Percentiles rank a stretch among this genome's conserved stretches.
Conservation (phyloP, 92 coral and sea anemone species). For the Zoanthus sociatus region DNA sequence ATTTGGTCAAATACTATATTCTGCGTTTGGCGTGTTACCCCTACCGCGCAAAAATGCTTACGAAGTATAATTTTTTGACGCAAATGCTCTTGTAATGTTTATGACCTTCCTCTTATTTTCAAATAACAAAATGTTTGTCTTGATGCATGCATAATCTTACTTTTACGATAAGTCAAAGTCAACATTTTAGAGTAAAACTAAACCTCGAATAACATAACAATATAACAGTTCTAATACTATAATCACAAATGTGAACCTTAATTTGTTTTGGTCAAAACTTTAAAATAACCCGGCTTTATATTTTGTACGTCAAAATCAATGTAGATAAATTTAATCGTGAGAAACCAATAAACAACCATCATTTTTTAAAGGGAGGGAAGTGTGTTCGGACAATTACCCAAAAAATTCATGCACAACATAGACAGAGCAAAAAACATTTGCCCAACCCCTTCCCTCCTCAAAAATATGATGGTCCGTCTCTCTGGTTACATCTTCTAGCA, state of each 20-base stretch:
- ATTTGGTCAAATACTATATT: slow-evolving; percentile 3
- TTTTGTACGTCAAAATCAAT: slow-evolving; percentile 15
- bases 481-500: too few relatives aligned
- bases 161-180: slow-evolving; percentile 6
- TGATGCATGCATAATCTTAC: slow-evolving; percentile 10
- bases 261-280: slow-evolving; percentile 1
- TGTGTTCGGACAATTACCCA: slow-evolving; percentile 25
- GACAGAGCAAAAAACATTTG: background rate
- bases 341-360: slow-evolving; percentile 7
- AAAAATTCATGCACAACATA: slow-evolving; percentile 16
- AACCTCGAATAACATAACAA: background rate
- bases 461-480: too few relatives aligned
- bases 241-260: slow-evolving; percentile 3
- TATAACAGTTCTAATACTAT: slow-evolving; percentile 17
- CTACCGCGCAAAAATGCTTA: slow-evolving; percentile 8
- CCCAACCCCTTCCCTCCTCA: too few relatives aligned
- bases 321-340: slow-evolving; percentile 5
- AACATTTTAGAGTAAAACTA: background rate
- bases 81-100: slow-evolving; percentile 9
- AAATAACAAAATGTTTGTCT: slow-evolving; percentile 2
- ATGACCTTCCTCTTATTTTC: slow-evolving; percentile 1
- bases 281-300: slow-evolving; percentile 9
- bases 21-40: slow-evolving; percentile 12
- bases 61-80: background rate
- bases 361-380: slow-evolving; percentile 21